These are phyloP conservation scores for Plodia interpunctella DNA, from an alignment of 1,140 invertebrate genomes.

Conservation along the genomic window DNA sequence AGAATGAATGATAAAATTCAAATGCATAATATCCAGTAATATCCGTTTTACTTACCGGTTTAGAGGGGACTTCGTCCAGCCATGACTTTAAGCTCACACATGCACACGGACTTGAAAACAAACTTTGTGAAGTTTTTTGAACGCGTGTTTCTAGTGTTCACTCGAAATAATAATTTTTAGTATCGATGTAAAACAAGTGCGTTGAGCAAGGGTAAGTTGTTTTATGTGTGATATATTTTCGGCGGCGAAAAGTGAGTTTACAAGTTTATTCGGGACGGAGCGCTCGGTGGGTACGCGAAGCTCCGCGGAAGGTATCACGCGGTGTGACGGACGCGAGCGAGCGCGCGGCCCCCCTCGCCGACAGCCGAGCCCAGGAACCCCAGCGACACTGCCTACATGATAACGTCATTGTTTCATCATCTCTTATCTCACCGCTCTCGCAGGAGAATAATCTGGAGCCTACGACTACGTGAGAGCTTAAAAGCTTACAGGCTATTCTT, in stretches of 20 bases:
- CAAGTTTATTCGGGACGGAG: slow-evolving; percentile 43
- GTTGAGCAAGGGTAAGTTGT: slow-evolving; percentile 35
- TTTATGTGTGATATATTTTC: slow-evolving; percentile 47
- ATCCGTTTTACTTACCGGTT: slow-evolving; percentile 69
- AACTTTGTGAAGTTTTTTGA: slow-evolving; percentile 51
- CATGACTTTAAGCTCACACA: slow-evolving; percentile 52
- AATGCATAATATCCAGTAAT: slow-evolving; percentile 51
- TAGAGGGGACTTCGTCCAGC: slow-evolving; percentile 53
- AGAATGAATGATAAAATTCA: slow-evolving; percentile 25
- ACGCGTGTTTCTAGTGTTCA: slow-evolving; percentile 34
- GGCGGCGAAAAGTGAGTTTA: slow-evolving; percentile 49
- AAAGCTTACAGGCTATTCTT: too few relatives aligned
- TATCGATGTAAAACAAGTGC: slow-evolving; percentile 30
- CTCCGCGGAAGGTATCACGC: slow-evolving; percentile 42
- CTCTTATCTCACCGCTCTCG: slow-evolving; percentile 35
- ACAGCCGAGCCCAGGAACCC: background rate
- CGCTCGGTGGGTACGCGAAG: slow-evolving; percentile 31
- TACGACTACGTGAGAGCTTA: too few relatives aligned
- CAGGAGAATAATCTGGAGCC: slow-evolving; percentile 20
- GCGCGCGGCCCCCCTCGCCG: slow-evolving; percentile 7
- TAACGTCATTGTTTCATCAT: slow-evolving; percentile 45
- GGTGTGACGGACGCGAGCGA: slow-evolving; percentile 38
- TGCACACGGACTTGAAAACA: slow-evolving; percentile 43
- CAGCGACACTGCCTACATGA: slow-evolving; percentile 31
- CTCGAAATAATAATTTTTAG: slow-evolving; percentile 22